Conservation (phyloP, 2,888 invertebrate species). For the Brenthis hecate region DNA sequence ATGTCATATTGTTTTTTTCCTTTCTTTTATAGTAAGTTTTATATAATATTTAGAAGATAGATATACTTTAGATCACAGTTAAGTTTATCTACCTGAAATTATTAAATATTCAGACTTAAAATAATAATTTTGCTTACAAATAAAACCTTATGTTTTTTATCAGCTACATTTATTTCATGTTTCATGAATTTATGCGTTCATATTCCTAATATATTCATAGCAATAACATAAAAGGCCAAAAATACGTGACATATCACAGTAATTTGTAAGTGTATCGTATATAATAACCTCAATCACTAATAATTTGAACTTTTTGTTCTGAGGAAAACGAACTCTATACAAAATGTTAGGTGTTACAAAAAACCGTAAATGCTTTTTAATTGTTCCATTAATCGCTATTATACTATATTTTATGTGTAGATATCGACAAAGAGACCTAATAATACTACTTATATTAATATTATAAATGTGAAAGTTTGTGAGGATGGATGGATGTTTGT, state of each 20-base stretch:
- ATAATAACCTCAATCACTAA: conserved; percentile 24
- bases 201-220: not conserved
- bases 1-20: not conserved
- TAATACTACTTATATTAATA: too few species aligned
- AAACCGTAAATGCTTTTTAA: not conserved
- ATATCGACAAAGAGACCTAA: not conserved
- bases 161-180: not conserved
- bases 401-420: not conserved
- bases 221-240: conserved; percentile 18
- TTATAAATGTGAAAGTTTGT: too few species aligned
- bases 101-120: too few species aligned
- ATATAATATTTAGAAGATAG: too few species aligned
- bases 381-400: not conserved
- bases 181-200: not conserved
- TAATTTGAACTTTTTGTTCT: not conserved
- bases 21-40: too few species aligned
- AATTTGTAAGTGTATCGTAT: conserved; percentile 21
- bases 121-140: too few species aligned
- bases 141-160: too few species aligned
- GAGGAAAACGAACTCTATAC: conserved; percentile 26
- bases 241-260: conserved; percentile 21
- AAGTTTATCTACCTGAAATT: too few species aligned
- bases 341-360: conserved; percentile 6
- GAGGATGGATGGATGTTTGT: too few species aligned
- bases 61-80: too few species aligned